phyloP scores from a whole-genome alignment of 1,140 invertebrate species.

The Drosophila parvula region DNA sequence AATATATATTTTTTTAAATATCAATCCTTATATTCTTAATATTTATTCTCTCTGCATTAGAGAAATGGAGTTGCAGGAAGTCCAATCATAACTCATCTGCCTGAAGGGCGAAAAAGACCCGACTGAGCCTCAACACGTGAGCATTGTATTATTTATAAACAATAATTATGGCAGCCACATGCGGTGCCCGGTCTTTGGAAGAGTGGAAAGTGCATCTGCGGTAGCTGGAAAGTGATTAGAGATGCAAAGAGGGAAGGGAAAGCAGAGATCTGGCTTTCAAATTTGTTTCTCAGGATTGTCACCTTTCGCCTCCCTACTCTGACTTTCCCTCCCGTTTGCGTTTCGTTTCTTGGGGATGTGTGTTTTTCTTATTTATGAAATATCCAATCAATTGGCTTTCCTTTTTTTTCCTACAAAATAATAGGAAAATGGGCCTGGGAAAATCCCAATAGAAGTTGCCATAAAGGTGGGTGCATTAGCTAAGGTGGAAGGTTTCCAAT shows the following conservation, averaged over 20 bases:
- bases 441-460: conserved; percentile 31
- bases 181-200: conserved; percentile 23
- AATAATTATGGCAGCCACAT: conserved; percentile 72
- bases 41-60: conserved; percentile 1
- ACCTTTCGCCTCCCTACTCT: conserved; percentile 51
- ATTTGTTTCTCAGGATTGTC: conserved; percentile 73
- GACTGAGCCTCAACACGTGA: conserved; percentile 69
- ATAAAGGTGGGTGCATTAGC: not conserved
- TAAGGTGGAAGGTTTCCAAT: conserved; percentile 8
- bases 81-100: conserved; percentile 58
- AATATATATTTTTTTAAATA: no score
- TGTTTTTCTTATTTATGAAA: conserved; percentile 51
- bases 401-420: not conserved
- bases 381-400: conserved; percentile 49
- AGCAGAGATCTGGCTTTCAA: conserved; percentile 40
- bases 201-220: conserved; percentile 45
- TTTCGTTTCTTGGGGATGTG: conserved; percentile 16
- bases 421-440: conserved; percentile 35
- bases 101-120: not conserved
- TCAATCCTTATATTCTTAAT: no score
- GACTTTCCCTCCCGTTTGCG: conserved; percentile 50
- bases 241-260: conserved; percentile 5
- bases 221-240: conserved; percentile 51
- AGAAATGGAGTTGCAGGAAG: conserved; percentile 34
- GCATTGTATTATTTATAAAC: conserved; percentile 72